Evolutionary conservation across 2,888 invertebrate species (phyloP).

Genomic region (Epistrophe grossulariae): DNA sequence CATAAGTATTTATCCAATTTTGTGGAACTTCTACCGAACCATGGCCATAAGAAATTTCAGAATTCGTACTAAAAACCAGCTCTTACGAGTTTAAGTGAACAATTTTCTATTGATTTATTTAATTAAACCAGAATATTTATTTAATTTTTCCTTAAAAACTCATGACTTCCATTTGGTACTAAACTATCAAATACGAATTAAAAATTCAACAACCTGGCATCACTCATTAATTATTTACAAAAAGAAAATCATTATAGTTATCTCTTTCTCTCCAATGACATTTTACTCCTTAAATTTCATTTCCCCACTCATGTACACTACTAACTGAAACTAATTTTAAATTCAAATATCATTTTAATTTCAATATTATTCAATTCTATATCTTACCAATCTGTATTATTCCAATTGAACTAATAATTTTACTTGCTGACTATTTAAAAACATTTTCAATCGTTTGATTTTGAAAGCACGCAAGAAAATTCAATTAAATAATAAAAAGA

Average conservation of each 20-base stretch:
- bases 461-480: slow-evolving; percentile 20
- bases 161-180: too few species aligned
- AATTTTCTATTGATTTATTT: too few species aligned
- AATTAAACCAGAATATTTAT: too few species aligned
- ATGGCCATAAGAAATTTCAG: too few species aligned
- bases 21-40: too few species aligned
- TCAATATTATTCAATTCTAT: slow-evolving; percentile 17
- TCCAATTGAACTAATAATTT: slow-evolving; percentile 9
- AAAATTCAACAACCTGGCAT: slow-evolving; percentile 35
- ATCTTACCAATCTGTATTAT: neutral
- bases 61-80: too few species aligned
- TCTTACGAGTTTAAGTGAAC: too few species aligned
- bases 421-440: slow-evolving; percentile 11
- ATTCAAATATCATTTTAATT: slow-evolving; percentile 32
- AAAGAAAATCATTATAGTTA: neutral
- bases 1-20: too few species aligned
- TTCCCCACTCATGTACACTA: slow-evolving; percentile 49
- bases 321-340: slow-evolving; percentile 14
- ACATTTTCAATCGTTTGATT: slow-evolving; percentile 23
- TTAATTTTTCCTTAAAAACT: too few species aligned
- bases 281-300: neutral
- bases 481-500: neutral
- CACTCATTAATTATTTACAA: slow-evolving; percentile 65
- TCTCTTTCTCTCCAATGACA: slow-evolving; percentile 32
- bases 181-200: neutral